Percentiles rank a stretch among this genome's conserved stretches.
Evolutionary conservation across 1,140 invertebrate species (phyloP).

Genomic region (Phortica variegata): DNA sequence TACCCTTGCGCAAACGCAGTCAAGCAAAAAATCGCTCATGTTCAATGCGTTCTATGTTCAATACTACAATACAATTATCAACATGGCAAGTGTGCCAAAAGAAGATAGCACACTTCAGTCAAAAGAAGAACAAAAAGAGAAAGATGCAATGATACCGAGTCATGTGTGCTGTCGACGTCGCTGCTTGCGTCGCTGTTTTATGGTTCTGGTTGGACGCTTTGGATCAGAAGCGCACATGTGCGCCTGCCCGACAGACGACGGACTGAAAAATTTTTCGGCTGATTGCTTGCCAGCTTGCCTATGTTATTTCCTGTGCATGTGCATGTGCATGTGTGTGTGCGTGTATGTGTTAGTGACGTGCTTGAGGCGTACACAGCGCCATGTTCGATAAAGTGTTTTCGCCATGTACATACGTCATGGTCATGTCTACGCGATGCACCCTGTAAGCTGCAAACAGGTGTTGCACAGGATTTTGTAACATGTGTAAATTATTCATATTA

Average conservation of each 20-base stretch:
- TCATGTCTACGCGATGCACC: conserved; percentile 36
- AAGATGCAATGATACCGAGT: no score
- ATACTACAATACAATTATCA: no score
- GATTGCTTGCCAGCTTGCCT: conserved; percentile 28
- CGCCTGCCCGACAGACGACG: no score
- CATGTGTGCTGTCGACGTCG: neutral
- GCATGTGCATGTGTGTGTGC: conserved; percentile 16
- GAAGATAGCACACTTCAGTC: no score
- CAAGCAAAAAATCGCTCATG: conserved; percentile 13
- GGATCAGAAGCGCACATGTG: conserved; percentile 49
- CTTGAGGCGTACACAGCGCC: neutral
- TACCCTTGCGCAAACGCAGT: conserved; percentile 30
- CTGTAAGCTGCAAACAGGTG: conserved; percentile 26
- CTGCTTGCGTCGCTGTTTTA: neutral
- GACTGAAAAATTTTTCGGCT: no score
- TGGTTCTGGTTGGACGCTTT: conserved; percentile 47
- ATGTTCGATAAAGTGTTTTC: no score
- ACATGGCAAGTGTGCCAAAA: no score
- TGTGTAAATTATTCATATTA: no score
- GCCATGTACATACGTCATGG: no score
- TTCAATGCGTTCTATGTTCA: no score
- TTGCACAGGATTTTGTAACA: conserved; percentile 22
- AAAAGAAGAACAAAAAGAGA: no score
- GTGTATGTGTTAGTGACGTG: conserved; percentile 9
- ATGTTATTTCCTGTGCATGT: conserved; percentile 2